Conservation (phyloP, 1,140 invertebrate genomes). For the Anthonomus grandis region DNA sequence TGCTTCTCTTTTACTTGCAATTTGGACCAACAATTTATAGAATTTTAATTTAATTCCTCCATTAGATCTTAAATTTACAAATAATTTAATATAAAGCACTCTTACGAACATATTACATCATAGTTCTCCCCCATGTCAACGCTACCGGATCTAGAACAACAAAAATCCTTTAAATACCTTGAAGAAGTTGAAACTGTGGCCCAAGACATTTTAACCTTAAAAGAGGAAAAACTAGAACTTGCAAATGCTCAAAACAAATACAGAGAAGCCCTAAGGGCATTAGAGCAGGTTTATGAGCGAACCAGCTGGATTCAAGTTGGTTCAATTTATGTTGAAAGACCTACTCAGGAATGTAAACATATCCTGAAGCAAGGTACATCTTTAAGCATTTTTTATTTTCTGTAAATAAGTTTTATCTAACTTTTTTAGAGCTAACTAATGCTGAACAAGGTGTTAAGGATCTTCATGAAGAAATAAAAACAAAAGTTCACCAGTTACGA, state of each 20-base stretch:
- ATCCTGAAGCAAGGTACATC: constrained; percentile 35
- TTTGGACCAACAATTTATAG: too few species aligned
- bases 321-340: constrained; percentile 35
- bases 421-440: constrained; percentile 34
- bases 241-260: constrained; percentile 43
- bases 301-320: constrained; percentile 39
- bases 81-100: too few species aligned
- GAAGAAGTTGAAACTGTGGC: constrained; percentile 40
- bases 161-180: constrained; percentile 41
- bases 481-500: constrained; percentile 36
- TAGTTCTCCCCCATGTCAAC: constrained; percentile 27
- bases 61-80: too few species aligned
- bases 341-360: constrained; percentile 34
- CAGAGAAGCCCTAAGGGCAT: constrained; percentile 38
- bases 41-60: too few species aligned
- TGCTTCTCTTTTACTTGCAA: too few species aligned
- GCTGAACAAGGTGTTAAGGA: constrained; percentile 31
- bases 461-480: constrained; percentile 35
- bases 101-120: not conserved
- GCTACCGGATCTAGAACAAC: constrained; percentile 31
- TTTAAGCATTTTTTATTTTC: not conserved
- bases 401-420: constrained; percentile 11
- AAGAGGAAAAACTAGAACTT: constrained; percentile 39
- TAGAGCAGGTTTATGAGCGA: constrained; percentile 33
- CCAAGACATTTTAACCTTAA: constrained; percentile 44